Percentiles rank a stretch among this genome's conserved stretches.
These are phyloP conservation scores for Oreochromis spilurus DNA, from an alignment of 2,113 vertebrate genomes.

Conservation along the genomic window DNA sequence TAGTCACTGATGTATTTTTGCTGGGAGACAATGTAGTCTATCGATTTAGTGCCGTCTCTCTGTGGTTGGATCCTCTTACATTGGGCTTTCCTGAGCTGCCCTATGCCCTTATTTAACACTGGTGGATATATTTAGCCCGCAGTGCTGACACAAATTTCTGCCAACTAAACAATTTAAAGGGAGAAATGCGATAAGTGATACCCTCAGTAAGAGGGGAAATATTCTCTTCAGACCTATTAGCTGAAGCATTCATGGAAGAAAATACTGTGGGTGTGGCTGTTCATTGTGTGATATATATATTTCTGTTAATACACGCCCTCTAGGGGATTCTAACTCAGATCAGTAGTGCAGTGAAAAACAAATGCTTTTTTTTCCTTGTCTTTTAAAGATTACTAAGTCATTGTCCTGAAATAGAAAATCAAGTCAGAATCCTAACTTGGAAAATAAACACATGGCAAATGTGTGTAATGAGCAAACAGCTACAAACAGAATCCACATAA, in stretches of 20 bases:
- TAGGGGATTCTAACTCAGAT: neutral
- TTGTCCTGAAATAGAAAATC: neutral
- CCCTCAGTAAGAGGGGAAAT: slow-evolving; percentile 36
- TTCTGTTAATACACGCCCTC: neutral
- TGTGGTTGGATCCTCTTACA: slow-evolving; percentile 67
- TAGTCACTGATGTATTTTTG: slow-evolving; percentile 75
- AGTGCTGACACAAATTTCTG: slow-evolving; percentile 70
- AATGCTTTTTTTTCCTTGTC: neutral
- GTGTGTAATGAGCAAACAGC: neutral
- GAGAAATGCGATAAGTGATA: slow-evolving; percentile 60
- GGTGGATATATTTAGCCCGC: slow-evolving; percentile 72
- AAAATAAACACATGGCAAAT: slow-evolving; percentile 17
- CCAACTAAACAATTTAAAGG: slow-evolving; percentile 71
- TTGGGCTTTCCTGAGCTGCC: slow-evolving; percentile 71
- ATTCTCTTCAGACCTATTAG: slow-evolving; percentile 5
- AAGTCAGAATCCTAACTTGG: neutral
- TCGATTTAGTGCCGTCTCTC: slow-evolving; percentile 55
- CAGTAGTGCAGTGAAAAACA: neutral
- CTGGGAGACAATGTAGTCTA: slow-evolving; percentile 71
- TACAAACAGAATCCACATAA: slow-evolving; percentile 14
- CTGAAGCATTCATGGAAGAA: neutral
- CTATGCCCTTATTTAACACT: slow-evolving; percentile 77
- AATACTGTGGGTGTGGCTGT: slow-evolving; percentile 1
- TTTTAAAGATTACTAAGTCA: neutral
- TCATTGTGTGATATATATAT: neutral